phyloP scores from a whole-genome alignment of 2,888 invertebrate species.

The Aquatica leii region DNA sequence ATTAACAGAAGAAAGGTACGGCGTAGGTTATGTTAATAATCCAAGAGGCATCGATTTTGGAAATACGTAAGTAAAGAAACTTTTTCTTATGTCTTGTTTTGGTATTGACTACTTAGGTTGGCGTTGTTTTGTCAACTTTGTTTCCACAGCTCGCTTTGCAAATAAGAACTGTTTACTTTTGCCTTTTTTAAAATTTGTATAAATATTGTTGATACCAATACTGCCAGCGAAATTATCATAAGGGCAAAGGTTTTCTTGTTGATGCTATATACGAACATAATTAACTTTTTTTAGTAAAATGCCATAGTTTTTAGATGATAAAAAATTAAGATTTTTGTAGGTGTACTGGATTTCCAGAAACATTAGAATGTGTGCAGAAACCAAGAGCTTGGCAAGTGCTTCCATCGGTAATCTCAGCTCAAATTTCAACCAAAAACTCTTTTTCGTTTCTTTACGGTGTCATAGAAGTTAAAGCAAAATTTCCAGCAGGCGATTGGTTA shows the following conservation, averaged over 20 bases:
- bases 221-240: no score
- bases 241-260: no score
- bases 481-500: conserved; percentile 77
- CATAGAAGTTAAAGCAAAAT: conserved; percentile 70
- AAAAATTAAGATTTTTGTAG: conserved; percentile 35
- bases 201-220: no score
- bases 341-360: background rate
- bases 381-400: background rate
- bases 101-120: no score
- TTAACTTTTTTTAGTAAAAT: no score
- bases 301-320: no score
- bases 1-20: conserved; percentile 45
- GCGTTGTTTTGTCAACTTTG: no score
- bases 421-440: conserved; percentile 68
- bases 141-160: no score
- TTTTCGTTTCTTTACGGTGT: conserved; percentile 73
- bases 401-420: conserved; percentile 56
- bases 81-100: no score
- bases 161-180: no score
- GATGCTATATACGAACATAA: no score
- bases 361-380: background rate
- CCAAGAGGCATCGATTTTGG: conserved; percentile 57
- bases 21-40: conserved; percentile 33
- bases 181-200: no score
- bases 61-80: conserved; percentile 49